Conservation (phyloP, 2,888 invertebrate genomes). For the Metallyticus violacea region DNA sequence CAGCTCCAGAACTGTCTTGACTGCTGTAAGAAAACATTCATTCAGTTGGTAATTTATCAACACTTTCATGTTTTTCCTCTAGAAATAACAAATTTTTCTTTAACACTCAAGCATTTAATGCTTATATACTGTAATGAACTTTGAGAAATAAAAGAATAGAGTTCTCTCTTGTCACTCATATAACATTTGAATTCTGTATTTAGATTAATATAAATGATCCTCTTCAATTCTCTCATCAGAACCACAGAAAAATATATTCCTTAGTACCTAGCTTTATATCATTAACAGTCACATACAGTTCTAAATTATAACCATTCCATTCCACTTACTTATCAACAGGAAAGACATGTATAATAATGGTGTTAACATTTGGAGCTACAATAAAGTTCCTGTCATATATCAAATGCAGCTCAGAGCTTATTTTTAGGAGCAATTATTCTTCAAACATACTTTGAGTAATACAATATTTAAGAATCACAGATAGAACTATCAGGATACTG, state of each 20-base stretch:
- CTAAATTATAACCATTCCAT: neutral
- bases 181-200: neutral
- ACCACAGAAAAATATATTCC: neutral
- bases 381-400: neutral
- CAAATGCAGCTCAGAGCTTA: neutral
- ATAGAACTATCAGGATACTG: neutral
- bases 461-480: conserved; percentile 11
- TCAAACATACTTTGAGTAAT: neutral
- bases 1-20: neutral
- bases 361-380: neutral
- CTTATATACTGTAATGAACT: neutral
- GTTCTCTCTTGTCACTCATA: neutral
- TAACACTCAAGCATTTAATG: neutral
- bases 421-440: neutral
- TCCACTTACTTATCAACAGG: neutral
- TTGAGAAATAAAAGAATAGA: neutral
- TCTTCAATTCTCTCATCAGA: neutral
- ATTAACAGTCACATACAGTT: neutral
- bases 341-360: neutral
- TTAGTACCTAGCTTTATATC: neutral
- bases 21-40: no score
- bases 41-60: neutral
- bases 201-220: neutral
- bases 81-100: neutral
- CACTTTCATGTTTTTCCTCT: neutral